Conservation (phyloP, 2,113 vertebrate genomes). For the Scophthalmus maximus region DNA sequence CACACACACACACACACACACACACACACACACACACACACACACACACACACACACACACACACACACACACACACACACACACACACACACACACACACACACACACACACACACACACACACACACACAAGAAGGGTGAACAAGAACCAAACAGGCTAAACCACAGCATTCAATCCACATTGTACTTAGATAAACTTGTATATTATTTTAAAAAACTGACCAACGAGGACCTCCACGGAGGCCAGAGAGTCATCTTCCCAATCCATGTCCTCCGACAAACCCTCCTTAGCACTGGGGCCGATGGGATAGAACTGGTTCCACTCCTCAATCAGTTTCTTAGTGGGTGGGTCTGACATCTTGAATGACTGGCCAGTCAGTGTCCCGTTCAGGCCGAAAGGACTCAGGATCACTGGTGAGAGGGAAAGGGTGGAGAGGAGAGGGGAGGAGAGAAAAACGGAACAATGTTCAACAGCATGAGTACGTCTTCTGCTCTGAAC, state of each 20-base stretch:
- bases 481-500: not conserved
- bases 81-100: conserved; percentile 86
- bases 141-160: not conserved
- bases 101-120: conserved; percentile 74
- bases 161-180: not conserved
- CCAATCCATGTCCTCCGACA: conserved; percentile 94
- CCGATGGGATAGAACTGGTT: conserved; percentile 98
- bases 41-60: conserved; percentile 88
- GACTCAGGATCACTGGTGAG: conserved; percentile 93
- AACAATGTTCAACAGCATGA: conserved; percentile 1
- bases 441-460: not conserved
- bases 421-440: not conserved
- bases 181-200: not conserved
- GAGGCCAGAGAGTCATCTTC: conserved; percentile 98
- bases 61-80: conserved; percentile 50
- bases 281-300: conserved; percentile 88
- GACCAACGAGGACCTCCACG: conserved; percentile 98
- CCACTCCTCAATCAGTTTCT: conserved; percentile 98
- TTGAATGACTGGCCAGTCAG: conserved; percentile 99
- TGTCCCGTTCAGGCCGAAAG: conserved; percentile 96
- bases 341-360: conserved; percentile 95
- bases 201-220: conserved; percentile 44
- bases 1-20: conserved; percentile 90
- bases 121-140: not conserved
- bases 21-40: not conserved